Evolutionary conservation across 2,113 vertebrate genomes (phyloP).

Genomic region (Upupa epops): DNA sequence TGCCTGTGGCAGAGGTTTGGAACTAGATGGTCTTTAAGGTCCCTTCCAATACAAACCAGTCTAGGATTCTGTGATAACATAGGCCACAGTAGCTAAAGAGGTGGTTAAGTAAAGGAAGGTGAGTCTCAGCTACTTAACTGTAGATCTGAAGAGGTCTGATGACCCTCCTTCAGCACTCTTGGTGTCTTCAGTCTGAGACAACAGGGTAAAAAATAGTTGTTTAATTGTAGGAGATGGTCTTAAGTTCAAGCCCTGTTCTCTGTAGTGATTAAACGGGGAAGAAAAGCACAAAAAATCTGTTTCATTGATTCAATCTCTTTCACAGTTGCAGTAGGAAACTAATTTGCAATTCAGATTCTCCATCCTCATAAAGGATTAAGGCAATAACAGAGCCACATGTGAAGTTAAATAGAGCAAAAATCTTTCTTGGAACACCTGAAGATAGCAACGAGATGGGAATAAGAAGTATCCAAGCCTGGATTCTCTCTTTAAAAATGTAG

Average conservation of each 20-base stretch:
- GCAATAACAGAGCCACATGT: not conserved
- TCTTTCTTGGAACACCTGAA: not conserved
- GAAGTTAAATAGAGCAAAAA: too few species aligned
- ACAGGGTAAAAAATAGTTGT: not conserved
- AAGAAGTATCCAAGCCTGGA: not conserved
- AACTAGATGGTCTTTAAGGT: too few species aligned
- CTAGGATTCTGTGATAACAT: too few species aligned
- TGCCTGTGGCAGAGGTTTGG: too few species aligned
- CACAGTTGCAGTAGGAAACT: not conserved
- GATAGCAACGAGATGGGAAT: not conserved
- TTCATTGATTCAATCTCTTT: not conserved
- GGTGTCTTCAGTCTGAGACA: not conserved
- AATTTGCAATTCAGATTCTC: not conserved
- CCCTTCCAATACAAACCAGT: too few species aligned
- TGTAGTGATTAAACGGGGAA: not conserved
- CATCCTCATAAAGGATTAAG: accelerated
- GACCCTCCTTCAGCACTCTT: too few species aligned
- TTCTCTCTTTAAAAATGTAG: not conserved
- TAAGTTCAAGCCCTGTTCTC: not conserved
- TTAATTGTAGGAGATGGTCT: not conserved
- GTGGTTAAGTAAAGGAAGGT: not conserved
- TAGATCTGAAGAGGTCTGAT: not conserved
- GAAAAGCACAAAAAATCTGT: not conserved
- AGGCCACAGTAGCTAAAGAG: not conserved
- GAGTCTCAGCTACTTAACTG: not conserved